Evolutionary conservation across 2,888 invertebrate genomes (phyloP).

Genomic region (Oxystoma pomonae): DNA sequence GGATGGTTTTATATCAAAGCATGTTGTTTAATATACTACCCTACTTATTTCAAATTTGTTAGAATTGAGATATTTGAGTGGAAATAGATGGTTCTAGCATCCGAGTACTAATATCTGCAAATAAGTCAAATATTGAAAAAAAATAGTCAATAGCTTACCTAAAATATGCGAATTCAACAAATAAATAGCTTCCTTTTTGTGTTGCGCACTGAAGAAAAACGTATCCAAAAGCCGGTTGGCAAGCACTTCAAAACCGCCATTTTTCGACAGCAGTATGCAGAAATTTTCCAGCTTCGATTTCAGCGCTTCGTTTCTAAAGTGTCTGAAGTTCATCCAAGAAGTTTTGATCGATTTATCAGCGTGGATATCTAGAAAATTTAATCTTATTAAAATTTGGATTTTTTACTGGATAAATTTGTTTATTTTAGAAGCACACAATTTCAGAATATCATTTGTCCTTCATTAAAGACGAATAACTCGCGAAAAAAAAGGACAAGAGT

Average conservation of each 20-base stretch:
- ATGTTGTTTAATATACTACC: too few relatives aligned
- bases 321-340: conserved; percentile 63
- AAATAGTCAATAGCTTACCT: conserved; percentile 23
- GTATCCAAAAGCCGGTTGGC: conserved; percentile 60
- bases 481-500: too few relatives aligned
- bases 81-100: neutral
- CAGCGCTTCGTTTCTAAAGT: conserved; percentile 52
- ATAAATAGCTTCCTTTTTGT: conserved; percentile 58
- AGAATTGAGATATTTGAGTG: neutral
- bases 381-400: too few relatives aligned
- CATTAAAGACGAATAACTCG: too few relatives aligned
- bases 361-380: conserved; percentile 45
- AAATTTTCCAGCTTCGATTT: conserved; percentile 52
- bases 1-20: too few relatives aligned
- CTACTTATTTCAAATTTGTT: neutral
- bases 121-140: too few relatives aligned
- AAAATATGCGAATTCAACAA: conserved; percentile 52
- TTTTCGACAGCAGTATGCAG: conserved; percentile 53
- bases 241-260: conserved; percentile 53
- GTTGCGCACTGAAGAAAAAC: conserved; percentile 50
- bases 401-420: too few relatives aligned
- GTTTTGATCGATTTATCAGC: conserved; percentile 41
- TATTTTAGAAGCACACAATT: too few relatives aligned
- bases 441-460: too few relatives aligned
- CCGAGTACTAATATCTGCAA: too few relatives aligned